Evolutionary conservation across 2,888 invertebrate species (phyloP).

Genomic region (Tinea semifulvella): DNA sequence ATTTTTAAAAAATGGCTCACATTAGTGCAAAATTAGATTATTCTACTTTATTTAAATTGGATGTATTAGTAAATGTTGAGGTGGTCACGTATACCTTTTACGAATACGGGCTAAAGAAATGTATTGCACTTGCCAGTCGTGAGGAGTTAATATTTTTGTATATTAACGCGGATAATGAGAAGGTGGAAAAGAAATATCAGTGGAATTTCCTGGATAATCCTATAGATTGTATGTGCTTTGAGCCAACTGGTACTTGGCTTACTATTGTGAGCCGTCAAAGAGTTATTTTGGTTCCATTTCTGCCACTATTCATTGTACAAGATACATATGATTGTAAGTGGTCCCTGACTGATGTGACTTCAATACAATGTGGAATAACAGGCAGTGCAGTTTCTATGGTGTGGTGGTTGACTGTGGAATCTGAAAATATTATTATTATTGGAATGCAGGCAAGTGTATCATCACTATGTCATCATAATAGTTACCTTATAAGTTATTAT

Average conservation of each 20-base stretch:
- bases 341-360: slow-evolving; percentile 57
- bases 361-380: slow-evolving; percentile 43
- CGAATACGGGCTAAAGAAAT: slow-evolving; percentile 56
- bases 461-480: background rate
- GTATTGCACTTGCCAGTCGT: slow-evolving; percentile 50
- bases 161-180: slow-evolving; percentile 43
- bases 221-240: slow-evolving; percentile 81
- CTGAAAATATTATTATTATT: slow-evolving; percentile 74
- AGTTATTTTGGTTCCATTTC: slow-evolving; percentile 55
- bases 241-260: slow-evolving; percentile 83
- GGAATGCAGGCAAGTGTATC: slow-evolving; percentile 68
- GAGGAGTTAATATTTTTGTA: slow-evolving; percentile 50
- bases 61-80: slow-evolving; percentile 50
- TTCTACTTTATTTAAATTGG: slow-evolving; percentile 56
- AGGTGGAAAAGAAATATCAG: slow-evolving; percentile 47
- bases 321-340: slow-evolving; percentile 54
- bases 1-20: slow-evolving; percentile 8
- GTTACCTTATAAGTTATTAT: background rate
- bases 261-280: slow-evolving; percentile 68
- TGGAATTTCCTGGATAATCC: slow-evolving; percentile 60
- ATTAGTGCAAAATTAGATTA: slow-evolving; percentile 47
- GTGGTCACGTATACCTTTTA: slow-evolving; percentile 49
- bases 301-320: slow-evolving; percentile 52
- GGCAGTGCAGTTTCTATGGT: slow-evolving; percentile 69
- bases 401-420: slow-evolving; percentile 82